A percentile compares a stretch with the other conserved stretches of the same genome.
Conservation (phyloP, 2,113 vertebrate species). For the Mobula birostris region DNA sequence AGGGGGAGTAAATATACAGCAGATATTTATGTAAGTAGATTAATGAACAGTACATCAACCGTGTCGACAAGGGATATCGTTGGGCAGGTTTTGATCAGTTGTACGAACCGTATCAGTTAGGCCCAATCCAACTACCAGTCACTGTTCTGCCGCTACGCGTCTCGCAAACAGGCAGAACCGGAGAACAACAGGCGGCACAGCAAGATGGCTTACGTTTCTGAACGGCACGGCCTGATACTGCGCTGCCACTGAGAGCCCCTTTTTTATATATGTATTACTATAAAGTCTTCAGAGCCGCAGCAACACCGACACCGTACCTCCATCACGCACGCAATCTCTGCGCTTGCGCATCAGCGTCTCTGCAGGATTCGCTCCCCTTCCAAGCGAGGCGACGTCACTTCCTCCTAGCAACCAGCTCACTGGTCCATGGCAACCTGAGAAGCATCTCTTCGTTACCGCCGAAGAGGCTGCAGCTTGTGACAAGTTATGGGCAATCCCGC, state of each 20-base stretch:
- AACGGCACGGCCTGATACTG: too few species aligned
- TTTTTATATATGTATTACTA: too few species aligned
- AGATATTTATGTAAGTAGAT: background rate
- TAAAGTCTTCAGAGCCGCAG: background rate
- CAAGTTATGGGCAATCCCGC: too few species aligned
- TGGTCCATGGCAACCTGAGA: background rate
- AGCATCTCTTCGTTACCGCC: background rate
- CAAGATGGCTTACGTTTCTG: background rate
- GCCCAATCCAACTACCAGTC: slow-evolving; percentile 26
- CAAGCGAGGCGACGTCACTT: background rate
- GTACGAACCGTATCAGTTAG: background rate
- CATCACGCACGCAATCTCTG: background rate
- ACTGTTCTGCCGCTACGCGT: background rate
- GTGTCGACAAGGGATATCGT: background rate
- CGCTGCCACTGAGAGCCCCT: background rate
- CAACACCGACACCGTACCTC: background rate
- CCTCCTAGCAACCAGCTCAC: background rate
- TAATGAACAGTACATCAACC: background rate
- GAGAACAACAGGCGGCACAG: background rate
- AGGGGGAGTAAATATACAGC: too few species aligned
- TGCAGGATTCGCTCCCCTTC: too few species aligned
- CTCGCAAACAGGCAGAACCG: background rate
- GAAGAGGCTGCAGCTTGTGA: too few species aligned
- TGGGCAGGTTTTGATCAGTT: background rate
- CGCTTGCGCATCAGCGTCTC: background rate